phyloP scores from a whole-genome alignment of 64 coral and sea anemone species.

The Platygyra sinensis region DNA sequence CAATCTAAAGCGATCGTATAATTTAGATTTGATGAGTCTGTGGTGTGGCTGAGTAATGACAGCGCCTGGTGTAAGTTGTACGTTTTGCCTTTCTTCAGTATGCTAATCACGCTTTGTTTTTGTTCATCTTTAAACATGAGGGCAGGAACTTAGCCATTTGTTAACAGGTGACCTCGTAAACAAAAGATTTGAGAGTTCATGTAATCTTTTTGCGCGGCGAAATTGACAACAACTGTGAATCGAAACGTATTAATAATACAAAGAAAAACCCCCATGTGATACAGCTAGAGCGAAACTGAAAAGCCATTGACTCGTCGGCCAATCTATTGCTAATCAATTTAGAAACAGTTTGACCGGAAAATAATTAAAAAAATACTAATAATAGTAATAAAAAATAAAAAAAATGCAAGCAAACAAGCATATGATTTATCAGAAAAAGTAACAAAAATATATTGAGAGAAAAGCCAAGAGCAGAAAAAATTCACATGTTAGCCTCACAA shows the following conservation, averaged over 20 bases:
- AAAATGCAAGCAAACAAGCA: too few species aligned
- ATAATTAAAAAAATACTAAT: too few species aligned
- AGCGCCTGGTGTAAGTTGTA: neutral
- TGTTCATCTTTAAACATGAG: constrained; percentile 31
- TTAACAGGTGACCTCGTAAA: constrained; percentile 34
- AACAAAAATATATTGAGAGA: too few species aligned
- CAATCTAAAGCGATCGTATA: neutral
- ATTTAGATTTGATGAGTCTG: neutral
- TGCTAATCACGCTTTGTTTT: constrained; percentile 13
- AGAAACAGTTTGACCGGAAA: too few species aligned
- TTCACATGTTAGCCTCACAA: too few species aligned
- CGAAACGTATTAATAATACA: neutral
- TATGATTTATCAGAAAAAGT: too few species aligned
- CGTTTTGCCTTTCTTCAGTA: neutral
- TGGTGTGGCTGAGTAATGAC: neutral
- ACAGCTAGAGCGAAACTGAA: neutral
- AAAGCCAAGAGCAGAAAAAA: too few species aligned
- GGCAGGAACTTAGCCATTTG: neutral
- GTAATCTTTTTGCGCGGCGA: neutral
- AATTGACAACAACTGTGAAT: neutral
- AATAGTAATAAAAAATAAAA: too few species aligned
- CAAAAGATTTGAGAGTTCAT: neutral
- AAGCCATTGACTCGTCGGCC: too few species aligned
- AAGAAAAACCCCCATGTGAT: neutral
- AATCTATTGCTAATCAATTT: too few species aligned